Evolutionary conservation across 2,888 invertebrate genomes (phyloP).

Genomic region (Bibio marci): DNA sequence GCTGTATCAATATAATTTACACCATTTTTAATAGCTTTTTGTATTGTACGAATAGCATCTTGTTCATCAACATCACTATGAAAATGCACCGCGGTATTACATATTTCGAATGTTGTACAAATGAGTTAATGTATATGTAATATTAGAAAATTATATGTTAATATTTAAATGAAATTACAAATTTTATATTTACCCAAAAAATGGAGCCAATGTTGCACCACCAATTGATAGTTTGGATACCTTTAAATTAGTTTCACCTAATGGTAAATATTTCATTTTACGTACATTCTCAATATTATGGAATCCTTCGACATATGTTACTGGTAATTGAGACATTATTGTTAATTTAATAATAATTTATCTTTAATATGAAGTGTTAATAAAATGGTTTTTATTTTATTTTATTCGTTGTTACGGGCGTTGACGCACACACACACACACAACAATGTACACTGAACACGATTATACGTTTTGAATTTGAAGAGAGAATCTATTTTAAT

Average conservation of each 20-base stretch:
- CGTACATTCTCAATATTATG: conserved; percentile 39
- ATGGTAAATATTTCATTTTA: conserved; percentile 52
- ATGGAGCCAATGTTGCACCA: conserved; percentile 52
- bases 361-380: too few relatives aligned
- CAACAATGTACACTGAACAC: too few relatives aligned
- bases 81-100: conserved; percentile 3
- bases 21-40: conserved; percentile 53
- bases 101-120: too few relatives aligned
- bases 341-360: too few relatives aligned
- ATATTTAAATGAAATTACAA: too few relatives aligned
- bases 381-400: too few relatives aligned
- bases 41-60: conserved; percentile 50
- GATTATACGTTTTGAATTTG: too few relatives aligned
- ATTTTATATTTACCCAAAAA: conserved; percentile 52
- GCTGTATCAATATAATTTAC: conserved; percentile 87
- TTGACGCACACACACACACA: too few relatives aligned
- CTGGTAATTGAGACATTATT: conserved; percentile 25
- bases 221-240: conserved; percentile 59
- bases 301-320: conserved; percentile 44
- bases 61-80: conserved; percentile 44
- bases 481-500: too few relatives aligned
- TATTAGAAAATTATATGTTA: too few relatives aligned
- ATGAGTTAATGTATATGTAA: too few relatives aligned
- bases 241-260: conserved; percentile 56
- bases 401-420: too few relatives aligned